These are phyloP conservation scores for Caenorhabditis afra DNA, from an alignment of 2,888 invertebrate species.

Conservation along the genomic window DNA sequence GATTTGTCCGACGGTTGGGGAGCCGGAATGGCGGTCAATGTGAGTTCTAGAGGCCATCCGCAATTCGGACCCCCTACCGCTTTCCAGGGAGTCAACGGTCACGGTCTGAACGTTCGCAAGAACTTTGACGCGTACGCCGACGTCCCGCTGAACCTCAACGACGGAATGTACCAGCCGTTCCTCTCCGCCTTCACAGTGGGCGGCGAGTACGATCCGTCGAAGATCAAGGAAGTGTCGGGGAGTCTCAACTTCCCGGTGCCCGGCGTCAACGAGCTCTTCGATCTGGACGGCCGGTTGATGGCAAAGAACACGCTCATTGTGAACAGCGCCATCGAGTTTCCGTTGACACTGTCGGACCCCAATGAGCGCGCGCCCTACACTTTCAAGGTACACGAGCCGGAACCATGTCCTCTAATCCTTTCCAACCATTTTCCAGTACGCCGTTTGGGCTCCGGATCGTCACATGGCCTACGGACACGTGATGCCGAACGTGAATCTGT, in stretches of 20 bases:
- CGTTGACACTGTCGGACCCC: slow-evolving; percentile 73
- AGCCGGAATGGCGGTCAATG: slow-evolving; percentile 75
- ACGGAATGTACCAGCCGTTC: slow-evolving; percentile 72
- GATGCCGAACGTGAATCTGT: slow-evolving; percentile 70
- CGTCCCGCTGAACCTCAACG: slow-evolving; percentile 64
- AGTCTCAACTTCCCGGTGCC: slow-evolving; percentile 70
- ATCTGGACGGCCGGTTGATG: slow-evolving; percentile 72
- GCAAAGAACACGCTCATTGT: slow-evolving; percentile 61
- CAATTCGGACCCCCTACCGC: no score
- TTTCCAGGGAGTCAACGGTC: slow-evolving; percentile 72
- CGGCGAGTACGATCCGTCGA: slow-evolving; percentile 71
- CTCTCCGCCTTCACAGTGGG: slow-evolving; percentile 66
- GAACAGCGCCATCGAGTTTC: slow-evolving; percentile 72
- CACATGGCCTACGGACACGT: slow-evolving; percentile 67
- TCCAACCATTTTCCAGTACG: slow-evolving; percentile 36
- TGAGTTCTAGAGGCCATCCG: slow-evolving; percentile 30
- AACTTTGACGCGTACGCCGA: slow-evolving; percentile 76
- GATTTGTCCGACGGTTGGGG: slow-evolving; percentile 77
- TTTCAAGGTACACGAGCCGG: slow-evolving; percentile 66
- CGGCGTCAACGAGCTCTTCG: slow-evolving; percentile 75
- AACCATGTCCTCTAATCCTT: no score
- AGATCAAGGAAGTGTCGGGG: slow-evolving; percentile 69
- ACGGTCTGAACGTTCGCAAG: slow-evolving; percentile 68
- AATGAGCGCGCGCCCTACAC: slow-evolving; percentile 73
- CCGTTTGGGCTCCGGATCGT: slow-evolving; percentile 51